Conservation (phyloP, 2,113 vertebrate species). For the Pygoscelis antarcticus region DNA sequence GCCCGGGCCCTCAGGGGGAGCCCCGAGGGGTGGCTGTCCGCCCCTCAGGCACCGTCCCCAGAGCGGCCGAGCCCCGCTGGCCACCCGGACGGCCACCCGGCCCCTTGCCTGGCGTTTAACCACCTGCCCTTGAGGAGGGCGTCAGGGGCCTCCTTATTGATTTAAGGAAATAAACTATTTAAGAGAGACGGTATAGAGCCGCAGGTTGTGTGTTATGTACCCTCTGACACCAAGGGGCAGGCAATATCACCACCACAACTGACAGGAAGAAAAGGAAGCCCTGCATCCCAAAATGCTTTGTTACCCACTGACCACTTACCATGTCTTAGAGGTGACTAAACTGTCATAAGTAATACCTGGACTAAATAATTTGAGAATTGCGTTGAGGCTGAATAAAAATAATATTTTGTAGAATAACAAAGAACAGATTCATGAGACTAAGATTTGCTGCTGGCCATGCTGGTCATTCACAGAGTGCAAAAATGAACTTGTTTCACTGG, state of each 20-base stretch:
- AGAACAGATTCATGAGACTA: background rate
- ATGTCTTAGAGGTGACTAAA: rapidly evolving
- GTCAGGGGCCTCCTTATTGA: background rate
- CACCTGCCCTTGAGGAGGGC: too few species aligned
- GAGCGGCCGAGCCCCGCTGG: too few species aligned
- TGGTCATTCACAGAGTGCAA: background rate
- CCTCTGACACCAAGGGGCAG: background rate
- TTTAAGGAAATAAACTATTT: background rate
- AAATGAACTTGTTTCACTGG: background rate
- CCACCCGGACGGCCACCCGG: background rate
- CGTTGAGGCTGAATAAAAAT: background rate
- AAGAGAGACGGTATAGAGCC: rapidly evolving
- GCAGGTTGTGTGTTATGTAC: rapidly evolving
- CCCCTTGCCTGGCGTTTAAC: background rate
- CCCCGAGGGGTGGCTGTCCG: background rate
- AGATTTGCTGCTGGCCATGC: too few species aligned
- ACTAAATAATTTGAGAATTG: background rate
- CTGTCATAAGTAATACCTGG: background rate
- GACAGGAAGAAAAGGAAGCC: too few species aligned
- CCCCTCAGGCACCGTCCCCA: background rate
- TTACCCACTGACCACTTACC: background rate
- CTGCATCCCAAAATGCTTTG: too few species aligned
- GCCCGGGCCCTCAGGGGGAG: background rate
- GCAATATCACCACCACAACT: rapidly evolving
- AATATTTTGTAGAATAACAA: background rate